These are phyloP conservation scores for Amyelois transitella DNA, from an alignment of 1,140 invertebrate genomes.

Conservation along the genomic window DNA sequence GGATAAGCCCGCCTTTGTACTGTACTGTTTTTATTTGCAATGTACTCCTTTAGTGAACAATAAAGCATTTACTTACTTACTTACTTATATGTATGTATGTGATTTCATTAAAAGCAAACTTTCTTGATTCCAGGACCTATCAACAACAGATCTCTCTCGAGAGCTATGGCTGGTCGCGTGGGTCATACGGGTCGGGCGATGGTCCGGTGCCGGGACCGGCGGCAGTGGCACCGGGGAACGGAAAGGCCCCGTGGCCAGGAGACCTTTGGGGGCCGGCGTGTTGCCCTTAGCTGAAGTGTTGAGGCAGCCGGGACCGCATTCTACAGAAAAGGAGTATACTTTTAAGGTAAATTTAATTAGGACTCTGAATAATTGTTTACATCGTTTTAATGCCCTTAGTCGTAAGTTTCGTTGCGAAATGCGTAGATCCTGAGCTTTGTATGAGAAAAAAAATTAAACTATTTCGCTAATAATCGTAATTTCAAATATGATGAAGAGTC, in stretches of 20 bases:
- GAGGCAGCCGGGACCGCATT: slow-evolving; percentile 75
- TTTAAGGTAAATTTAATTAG: slow-evolving; percentile 58
- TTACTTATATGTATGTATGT: too few relatives aligned
- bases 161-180: slow-evolving; percentile 92
- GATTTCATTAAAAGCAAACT: background rate
- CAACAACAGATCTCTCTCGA: slow-evolving; percentile 85
- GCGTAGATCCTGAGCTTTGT: too few relatives aligned
- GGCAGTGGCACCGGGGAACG: slow-evolving; percentile 79
- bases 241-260: slow-evolving; percentile 67
- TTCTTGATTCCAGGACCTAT: slow-evolving; percentile 75
- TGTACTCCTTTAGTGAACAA: too few relatives aligned
- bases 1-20: too few relatives aligned
- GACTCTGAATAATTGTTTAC: slow-evolving; percentile 21
- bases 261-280: slow-evolving; percentile 91
- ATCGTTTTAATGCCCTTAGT: too few relatives aligned
- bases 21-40: too few relatives aligned
- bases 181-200: slow-evolving; percentile 90
- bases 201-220: slow-evolving; percentile 86
- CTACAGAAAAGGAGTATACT: slow-evolving; percentile 82
- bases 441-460: too few relatives aligned
- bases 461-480: too few relatives aligned
- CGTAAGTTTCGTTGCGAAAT: too few relatives aligned
- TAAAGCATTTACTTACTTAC: too few relatives aligned
- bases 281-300: slow-evolving; percentile 79
- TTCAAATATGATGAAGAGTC: too few relatives aligned